Evolutionary conservation across 2,888 invertebrate species (phyloP).

Genomic region (Cybosia mesomella): DNA sequence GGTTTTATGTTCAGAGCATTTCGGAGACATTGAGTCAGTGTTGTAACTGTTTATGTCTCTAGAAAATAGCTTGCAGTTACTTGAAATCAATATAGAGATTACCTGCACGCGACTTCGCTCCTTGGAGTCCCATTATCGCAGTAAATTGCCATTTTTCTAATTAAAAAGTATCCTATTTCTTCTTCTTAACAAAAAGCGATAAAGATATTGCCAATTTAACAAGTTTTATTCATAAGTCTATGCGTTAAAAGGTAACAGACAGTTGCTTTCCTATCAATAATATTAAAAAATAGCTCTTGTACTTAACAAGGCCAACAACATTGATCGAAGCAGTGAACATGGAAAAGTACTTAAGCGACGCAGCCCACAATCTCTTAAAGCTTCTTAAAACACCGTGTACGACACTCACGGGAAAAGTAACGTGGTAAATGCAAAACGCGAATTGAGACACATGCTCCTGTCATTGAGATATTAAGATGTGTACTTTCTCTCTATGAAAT

Average conservation of each 20-base stretch:
- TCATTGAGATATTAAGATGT: not conserved
- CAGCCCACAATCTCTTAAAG: not conserved
- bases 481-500: not conserved
- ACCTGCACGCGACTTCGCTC: not conserved
- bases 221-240: not conserved
- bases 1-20: not conserved
- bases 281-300: no score
- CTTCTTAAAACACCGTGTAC: not conserved
- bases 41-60: not conserved
- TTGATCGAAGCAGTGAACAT: constrained; percentile 28
- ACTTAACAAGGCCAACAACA: constrained; percentile 6
- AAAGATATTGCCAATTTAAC: not conserved
- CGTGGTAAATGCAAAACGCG: not conserved
- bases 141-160: not conserved
- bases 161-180: not conserved
- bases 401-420: not conserved
- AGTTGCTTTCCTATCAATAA: no score
- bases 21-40: not conserved
- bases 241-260: no score
- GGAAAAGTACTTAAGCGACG: constrained; percentile 29
- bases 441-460: not conserved
- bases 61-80: not conserved
- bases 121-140: not conserved
- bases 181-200: not conserved
- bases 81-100: not conserved